Conservation (phyloP, 2,797 vertebrate species). For the Pelochelys cantorii region DNA sequence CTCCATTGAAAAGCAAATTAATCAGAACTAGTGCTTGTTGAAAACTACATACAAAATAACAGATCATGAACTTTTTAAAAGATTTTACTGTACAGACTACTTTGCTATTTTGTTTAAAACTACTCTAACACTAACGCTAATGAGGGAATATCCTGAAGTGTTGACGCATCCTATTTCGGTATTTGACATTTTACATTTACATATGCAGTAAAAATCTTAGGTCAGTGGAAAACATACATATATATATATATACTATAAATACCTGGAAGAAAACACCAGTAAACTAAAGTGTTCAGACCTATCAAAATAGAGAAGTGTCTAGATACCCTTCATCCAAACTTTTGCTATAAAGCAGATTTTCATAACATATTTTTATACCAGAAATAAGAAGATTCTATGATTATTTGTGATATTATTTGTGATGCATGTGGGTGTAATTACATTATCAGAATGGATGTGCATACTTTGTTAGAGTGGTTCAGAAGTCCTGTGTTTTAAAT, state of each 20-base stretch:
- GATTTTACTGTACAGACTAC: slow-evolving; percentile 60
- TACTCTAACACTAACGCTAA: slow-evolving; percentile 51
- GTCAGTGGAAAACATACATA: background rate
- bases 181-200: slow-evolving; percentile 52
- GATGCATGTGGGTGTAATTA: background rate
- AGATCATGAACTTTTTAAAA: slow-evolving; percentile 70
- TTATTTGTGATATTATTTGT: background rate
- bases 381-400: slow-evolving; percentile 25
- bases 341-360: slow-evolving; percentile 47
- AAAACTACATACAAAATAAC: slow-evolving; percentile 75
- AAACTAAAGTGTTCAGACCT: slow-evolving; percentile 54
- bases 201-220: slow-evolving; percentile 52
- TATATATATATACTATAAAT: slow-evolving; percentile 2
- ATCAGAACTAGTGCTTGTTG: slow-evolving; percentile 71
- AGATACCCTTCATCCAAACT: slow-evolving; percentile 29
- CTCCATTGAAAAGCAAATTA: slow-evolving; percentile 80
- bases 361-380: background rate
- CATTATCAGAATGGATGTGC: background rate
- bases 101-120: slow-evolving; percentile 64
- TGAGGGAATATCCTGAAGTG: slow-evolving; percentile 60
- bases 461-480: slow-evolving; percentile 21
- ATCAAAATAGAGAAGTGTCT: slow-evolving; percentile 45
- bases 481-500: slow-evolving; percentile 14
- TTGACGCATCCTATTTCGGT: slow-evolving; percentile 52
- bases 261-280: slow-evolving; percentile 51